Base-by-base conservation (phyloP, 2,888 invertebrate genomes). In the Hydropsyche betteni region DNA sequence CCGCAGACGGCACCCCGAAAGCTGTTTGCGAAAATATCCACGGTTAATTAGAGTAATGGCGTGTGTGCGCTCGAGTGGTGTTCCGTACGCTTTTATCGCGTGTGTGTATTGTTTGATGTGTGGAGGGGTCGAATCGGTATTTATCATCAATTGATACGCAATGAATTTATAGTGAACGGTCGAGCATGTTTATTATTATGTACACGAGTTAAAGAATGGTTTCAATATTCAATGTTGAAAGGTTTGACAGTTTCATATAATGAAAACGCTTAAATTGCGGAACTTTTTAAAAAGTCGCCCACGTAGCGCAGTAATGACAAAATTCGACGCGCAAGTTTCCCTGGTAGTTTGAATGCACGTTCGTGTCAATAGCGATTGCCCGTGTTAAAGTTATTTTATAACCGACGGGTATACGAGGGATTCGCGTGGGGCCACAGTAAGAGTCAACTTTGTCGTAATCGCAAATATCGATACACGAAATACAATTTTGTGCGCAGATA, bases 11-110 rank as follows among this genome's bases (percentile, higher is more conserved):
- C n/a, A 24, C 70, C 76, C 61, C 74, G 73, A 79, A 79, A 77
- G 79, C 79, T 77, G 79, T 77, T 79, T 79, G 75, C 75, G 75
- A 77, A 72, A 77, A 76, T 75, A 79, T 77, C 77, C 74, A 76
- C 73, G 79, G 76, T 77, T 79, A 79, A 79, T 79, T 79, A 78
- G 69, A 69, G 74, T 74, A 74, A 74, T 74, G 74, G 69, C 55
- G 74, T 69, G 74, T 74, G 69, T 74, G 69, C 52, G 69, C 33
- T 44, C 53, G 69, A 53, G 58, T 44, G 7, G 44, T 36, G 53
- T 58, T 36, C 36, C 3, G 7, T 44, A 44, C 10, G 4, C 3
- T 6, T 44, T 44, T 6, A 44, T 6, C 44, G 6, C 6, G 44
- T 44, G 44, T 44, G 3, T 1, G 44, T 44, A 6, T 6, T 8